These are phyloP conservation scores for Maccullochella peelii DNA, from an alignment of 2,113 vertebrate genomes.

Conservation along the genomic window DNA sequence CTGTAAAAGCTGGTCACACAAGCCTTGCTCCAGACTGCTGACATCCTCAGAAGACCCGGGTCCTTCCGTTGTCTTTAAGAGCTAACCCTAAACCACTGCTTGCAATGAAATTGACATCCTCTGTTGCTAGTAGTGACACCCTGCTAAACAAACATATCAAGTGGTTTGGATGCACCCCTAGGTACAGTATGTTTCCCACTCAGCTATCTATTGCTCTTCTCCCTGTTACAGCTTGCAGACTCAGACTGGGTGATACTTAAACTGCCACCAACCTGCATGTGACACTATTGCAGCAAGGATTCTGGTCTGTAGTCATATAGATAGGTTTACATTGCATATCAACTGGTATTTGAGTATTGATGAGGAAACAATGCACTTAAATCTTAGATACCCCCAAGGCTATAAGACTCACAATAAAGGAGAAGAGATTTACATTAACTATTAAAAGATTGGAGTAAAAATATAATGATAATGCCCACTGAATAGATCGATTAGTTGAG, in stretches of 20 bases:
- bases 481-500: neutral
- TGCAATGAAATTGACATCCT: constrained; percentile 47
- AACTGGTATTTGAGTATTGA: neutral
- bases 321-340: neutral
- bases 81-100: constrained; percentile 43
- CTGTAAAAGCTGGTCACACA: constrained; percentile 36
- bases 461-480: neutral
- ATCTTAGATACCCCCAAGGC: neutral
- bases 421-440: neutral
- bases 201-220: constrained; percentile 74
- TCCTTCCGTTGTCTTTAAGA: constrained; percentile 50
- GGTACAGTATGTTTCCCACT: constrained; percentile 66
- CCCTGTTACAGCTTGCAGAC: constrained; percentile 57
- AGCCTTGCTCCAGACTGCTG: constrained; percentile 30
- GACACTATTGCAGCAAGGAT: constrained; percentile 32
- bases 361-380: neutral
- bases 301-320: constrained; percentile 10
- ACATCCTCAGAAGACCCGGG: constrained; percentile 35
- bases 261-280: constrained; percentile 51
- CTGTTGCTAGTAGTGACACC: constrained; percentile 76
- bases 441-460: neutral
- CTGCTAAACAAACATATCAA: constrained; percentile 80
- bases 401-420: neutral
- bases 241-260: constrained; percentile 57
- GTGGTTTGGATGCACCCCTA: constrained; percentile 74